phyloP scores from a whole-genome alignment of 2,888 invertebrate species.

The Andrena haemorrhoa region DNA sequence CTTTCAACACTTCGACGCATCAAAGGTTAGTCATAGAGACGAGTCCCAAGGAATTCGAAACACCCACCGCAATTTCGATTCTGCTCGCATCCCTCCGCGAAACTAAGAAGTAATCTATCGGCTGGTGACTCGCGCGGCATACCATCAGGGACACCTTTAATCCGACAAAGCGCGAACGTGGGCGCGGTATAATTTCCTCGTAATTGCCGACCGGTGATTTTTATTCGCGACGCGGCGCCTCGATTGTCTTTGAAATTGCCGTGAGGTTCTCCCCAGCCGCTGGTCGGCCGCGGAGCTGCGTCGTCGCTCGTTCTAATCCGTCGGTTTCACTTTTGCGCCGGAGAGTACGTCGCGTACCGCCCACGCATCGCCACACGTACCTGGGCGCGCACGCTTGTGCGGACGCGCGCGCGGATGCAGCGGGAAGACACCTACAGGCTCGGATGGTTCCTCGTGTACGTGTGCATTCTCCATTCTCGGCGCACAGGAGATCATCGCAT shows the following conservation, averaged over 20 bases:
- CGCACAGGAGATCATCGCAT: constrained; percentile 48
- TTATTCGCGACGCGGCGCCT: neutral
- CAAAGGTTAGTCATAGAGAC: neutral
- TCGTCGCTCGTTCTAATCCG: constrained; percentile 9
- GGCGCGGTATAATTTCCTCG: constrained; percentile 13
- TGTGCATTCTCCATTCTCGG: constrained; percentile 37
- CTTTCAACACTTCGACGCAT: neutral
- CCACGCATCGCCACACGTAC: constrained; percentile 56
- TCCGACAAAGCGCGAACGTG: constrained; percentile 20
- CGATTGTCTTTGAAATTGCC: constrained; percentile 32
- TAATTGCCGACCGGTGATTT: constrained; percentile 29
- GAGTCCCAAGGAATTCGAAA: neutral
- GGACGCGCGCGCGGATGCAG: constrained; percentile 9
- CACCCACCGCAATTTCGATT: too few relatives aligned
- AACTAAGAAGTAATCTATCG: too few relatives aligned
- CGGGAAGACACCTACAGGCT: constrained; percentile 12
- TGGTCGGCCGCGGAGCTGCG: neutral
- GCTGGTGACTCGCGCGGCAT: neutral
- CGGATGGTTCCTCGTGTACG: constrained; percentile 18
- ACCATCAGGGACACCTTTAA: constrained; percentile 4
- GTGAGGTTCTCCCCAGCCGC: constrained; percentile 31
- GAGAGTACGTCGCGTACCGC: constrained; percentile 41
- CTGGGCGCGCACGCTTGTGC: constrained; percentile 22
- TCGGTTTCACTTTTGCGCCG: constrained; percentile 53
- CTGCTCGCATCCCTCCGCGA: too few relatives aligned